Evolutionary conservation across 2,888 invertebrate species (phyloP).

Genomic region (Pachliopta kotzebuea): DNA sequence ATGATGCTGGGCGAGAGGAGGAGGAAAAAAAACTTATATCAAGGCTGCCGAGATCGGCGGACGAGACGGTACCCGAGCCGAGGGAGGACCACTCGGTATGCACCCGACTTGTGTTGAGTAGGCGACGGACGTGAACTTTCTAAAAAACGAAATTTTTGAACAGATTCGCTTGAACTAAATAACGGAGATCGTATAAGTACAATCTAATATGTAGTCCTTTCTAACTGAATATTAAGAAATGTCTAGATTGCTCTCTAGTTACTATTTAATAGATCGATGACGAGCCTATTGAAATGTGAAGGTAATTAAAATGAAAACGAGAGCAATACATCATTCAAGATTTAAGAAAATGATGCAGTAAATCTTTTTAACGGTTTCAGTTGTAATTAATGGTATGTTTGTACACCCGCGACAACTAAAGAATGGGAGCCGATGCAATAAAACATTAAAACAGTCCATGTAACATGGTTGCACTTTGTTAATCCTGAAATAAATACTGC

Average conservation of each 20-base stretch:
- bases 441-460: slow-evolving; percentile 68
- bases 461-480: slow-evolving; percentile 59
- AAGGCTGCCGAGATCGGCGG: slow-evolving; percentile 63
- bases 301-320: slow-evolving; percentile 16
- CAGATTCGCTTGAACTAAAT: slow-evolving; percentile 20
- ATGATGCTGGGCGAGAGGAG: slow-evolving; percentile 42
- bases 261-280: too few species aligned
- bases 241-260: too few species aligned
- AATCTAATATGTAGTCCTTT: too few species aligned
- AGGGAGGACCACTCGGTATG: slow-evolving; percentile 42
- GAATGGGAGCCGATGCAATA: slow-evolving; percentile 66
- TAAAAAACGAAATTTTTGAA: slow-evolving; percentile 23
- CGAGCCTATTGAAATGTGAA: background rate
- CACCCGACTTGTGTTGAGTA: slow-evolving; percentile 37
- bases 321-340: slow-evolving; percentile 18
- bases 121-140: slow-evolving; percentile 39
- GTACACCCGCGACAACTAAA: slow-evolving; percentile 62
- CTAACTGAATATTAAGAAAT: too few species aligned
- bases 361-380: slow-evolving; percentile 71
- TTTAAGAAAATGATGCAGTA: slow-evolving; percentile 44
- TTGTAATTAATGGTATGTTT: slow-evolving; percentile 69
- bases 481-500: slow-evolving; percentile 53
- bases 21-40: slow-evolving; percentile 55
- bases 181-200: background rate
- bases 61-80: slow-evolving; percentile 36